Evolutionary conservation across 2,888 invertebrate genomes (phyloP).

Genomic region (Pyralis farinalis): DNA sequence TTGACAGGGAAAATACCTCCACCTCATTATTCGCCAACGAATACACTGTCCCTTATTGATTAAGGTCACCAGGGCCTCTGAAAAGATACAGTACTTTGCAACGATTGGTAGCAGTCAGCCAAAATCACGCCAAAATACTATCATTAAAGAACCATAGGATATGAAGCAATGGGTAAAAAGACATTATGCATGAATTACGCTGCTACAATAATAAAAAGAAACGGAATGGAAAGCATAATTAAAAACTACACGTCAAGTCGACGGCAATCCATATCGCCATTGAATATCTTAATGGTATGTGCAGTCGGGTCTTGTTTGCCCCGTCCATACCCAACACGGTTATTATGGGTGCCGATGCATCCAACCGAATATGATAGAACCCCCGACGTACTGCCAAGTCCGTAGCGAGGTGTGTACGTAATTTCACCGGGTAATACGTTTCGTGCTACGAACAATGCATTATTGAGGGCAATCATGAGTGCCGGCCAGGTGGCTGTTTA

Average conservation of each 20-base stretch:
- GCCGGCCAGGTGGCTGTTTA: constrained; percentile 59
- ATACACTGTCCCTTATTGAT: no score
- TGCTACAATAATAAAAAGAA: no score
- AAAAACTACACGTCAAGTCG: constrained; percentile 45
- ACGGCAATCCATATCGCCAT: constrained; percentile 43
- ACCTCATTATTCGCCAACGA: no score
- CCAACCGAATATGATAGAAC: constrained; percentile 30
- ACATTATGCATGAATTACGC: no score
- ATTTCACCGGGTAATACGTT: constrained; percentile 39
- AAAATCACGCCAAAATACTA: no score
- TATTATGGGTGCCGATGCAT: constrained; percentile 41
- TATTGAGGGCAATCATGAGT: constrained; percentile 66
- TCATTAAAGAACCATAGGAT: no score
- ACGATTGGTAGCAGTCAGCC: no score
- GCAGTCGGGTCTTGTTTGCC: constrained; percentile 61
- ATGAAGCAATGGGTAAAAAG: no score
- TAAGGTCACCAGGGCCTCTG: no score
- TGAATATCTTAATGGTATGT: constrained; percentile 64
- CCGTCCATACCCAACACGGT: constrained; percentile 39
- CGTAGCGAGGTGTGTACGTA: constrained; percentile 20
- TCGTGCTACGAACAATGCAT: constrained; percentile 61
- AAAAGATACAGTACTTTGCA: no score
- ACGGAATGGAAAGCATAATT: constrained; percentile 30
- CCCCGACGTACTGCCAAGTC: constrained; percentile 13
- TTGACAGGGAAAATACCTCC: no score